phyloP scores from a whole-genome alignment of 1,140 invertebrate genomes.

The Pseudomyrmex cubaensis region DNA sequence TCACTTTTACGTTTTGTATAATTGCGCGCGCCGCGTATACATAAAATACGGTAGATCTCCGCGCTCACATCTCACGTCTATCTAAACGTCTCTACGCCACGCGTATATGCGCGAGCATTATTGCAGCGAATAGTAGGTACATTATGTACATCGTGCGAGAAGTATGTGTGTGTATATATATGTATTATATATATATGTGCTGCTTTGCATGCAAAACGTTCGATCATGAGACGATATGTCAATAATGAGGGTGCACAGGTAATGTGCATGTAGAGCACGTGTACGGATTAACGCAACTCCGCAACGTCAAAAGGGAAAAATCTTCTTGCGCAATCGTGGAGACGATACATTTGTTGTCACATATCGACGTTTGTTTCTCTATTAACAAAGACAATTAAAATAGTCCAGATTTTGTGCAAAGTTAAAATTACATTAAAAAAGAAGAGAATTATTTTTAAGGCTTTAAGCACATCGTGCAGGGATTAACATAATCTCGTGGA shows the following conservation, averaged over 20 bases:
- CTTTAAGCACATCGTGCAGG: conserved; percentile 11
- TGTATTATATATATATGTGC: background rate
- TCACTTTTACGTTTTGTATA: background rate
- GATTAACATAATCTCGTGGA: conserved; percentile 50
- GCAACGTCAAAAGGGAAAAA: background rate
- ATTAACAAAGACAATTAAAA: too few relatives aligned
- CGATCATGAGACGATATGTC: background rate
- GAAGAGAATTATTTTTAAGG: background rate
- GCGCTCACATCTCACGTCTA: background rate
- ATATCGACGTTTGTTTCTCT: too few relatives aligned
- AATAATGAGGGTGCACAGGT: background rate
- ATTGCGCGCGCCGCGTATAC: background rate
- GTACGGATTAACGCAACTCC: background rate
- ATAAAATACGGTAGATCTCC: background rate
- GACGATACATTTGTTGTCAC: too few relatives aligned
- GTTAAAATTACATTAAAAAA: background rate
- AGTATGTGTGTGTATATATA: background rate
- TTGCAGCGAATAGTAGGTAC: too few relatives aligned
- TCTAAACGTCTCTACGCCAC: conserved; percentile 18
- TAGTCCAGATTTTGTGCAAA: too few relatives aligned
- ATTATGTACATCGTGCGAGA: background rate
- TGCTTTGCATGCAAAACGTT: background rate
- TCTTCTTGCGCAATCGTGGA: too few relatives aligned
- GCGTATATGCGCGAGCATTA: background rate
- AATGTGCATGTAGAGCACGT: background rate